Percentiles rank a stretch among this genome's conserved stretches.
Evolutionary conservation across 2,113 vertebrate species (phyloP).

Genomic region (Protomyctophum bolini): DNA sequence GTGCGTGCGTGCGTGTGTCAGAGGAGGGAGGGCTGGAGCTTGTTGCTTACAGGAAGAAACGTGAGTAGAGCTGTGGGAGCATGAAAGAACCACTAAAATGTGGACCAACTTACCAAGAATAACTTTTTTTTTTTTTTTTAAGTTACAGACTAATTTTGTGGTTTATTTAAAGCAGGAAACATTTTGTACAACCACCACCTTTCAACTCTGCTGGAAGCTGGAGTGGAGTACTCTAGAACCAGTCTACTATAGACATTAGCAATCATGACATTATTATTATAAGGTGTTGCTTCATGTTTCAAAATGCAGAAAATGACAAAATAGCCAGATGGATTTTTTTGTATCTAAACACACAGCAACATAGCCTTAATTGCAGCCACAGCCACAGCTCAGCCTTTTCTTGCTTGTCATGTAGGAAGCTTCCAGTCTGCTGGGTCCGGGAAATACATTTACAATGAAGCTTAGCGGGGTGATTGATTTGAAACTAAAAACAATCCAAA

Average conservation of each 20-base stretch:
- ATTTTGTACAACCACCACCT: conserved; percentile 21
- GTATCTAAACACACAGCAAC: not conserved
- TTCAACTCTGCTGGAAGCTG: conserved; percentile 22
- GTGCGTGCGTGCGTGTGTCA: not conserved
- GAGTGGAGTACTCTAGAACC: conserved; percentile 19
- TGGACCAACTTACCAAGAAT: not conserved
- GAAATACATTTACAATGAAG: conserved; percentile 35
- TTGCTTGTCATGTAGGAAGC: conserved; percentile 9
- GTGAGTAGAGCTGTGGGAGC: conserved; percentile 23
- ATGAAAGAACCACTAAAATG: conserved; percentile 20
- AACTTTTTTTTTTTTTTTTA: not conserved
- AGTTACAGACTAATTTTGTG: not conserved
- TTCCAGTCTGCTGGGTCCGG: conserved; percentile 20
- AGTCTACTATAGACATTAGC: conserved; percentile 24
- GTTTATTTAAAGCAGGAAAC: not conserved
- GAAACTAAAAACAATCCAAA: not conserved
- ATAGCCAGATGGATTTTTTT: not conserved
- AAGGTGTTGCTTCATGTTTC: not conserved
- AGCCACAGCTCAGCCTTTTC: not conserved
- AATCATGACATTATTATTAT: conserved; percentile 2
- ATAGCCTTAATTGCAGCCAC: not conserved
- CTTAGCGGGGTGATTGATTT: conserved; percentile 12
- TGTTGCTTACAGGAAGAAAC: conserved; percentile 27
- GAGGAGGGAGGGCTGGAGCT: not conserved
- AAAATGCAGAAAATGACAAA: not conserved